Evolutionary conservation across 2,888 invertebrate genomes (phyloP).

Genomic region (Stenichneumon culpator): DNA sequence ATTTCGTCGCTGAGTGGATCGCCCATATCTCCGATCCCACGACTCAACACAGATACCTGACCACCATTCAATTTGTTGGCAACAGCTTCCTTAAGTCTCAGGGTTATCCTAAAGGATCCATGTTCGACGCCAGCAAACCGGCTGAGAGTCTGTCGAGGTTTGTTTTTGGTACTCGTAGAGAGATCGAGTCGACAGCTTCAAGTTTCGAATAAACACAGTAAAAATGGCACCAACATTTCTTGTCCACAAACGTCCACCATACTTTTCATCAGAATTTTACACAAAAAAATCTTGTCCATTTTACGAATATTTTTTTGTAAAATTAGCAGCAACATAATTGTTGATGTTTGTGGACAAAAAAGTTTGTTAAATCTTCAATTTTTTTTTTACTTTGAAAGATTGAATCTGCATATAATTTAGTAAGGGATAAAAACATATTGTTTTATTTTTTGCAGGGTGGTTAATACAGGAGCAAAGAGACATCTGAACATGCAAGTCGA

Average conservation of each 20-base stretch:
- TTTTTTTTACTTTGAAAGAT: background rate
- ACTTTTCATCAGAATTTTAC: no score
- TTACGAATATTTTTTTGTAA: no score
- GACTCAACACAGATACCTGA: conserved; percentile 91
- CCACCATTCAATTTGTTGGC: conserved; percentile 89
- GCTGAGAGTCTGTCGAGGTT: conserved; percentile 89
- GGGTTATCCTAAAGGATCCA: conserved; percentile 90
- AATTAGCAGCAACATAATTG: no score
- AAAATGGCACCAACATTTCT: no score
- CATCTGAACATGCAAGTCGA: conserved; percentile 91
- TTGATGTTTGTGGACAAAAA: no score
- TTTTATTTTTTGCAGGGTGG: conserved; percentile 83
- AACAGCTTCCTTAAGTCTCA: conserved; percentile 92
- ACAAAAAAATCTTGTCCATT: no score
- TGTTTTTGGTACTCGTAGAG: background rate
- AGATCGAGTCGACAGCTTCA: background rate
- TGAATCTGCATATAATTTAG: background rate
- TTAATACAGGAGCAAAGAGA: conserved; percentile 90
- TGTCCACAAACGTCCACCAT: no score
- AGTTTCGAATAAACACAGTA: background rate
- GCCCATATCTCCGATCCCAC: conserved; percentile 91
- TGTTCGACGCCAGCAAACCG: conserved; percentile 90
- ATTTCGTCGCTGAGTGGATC: conserved; percentile 91
- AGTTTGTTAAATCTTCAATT: no score
- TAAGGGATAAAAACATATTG: background rate